Percentiles rank a stretch among this genome's conserved stretches.
phyloP scores from a whole-genome alignment of 30 jellyfish, hydroid and myxozoan genomes.

The Calvadosia cruxmelitensis region DNA sequence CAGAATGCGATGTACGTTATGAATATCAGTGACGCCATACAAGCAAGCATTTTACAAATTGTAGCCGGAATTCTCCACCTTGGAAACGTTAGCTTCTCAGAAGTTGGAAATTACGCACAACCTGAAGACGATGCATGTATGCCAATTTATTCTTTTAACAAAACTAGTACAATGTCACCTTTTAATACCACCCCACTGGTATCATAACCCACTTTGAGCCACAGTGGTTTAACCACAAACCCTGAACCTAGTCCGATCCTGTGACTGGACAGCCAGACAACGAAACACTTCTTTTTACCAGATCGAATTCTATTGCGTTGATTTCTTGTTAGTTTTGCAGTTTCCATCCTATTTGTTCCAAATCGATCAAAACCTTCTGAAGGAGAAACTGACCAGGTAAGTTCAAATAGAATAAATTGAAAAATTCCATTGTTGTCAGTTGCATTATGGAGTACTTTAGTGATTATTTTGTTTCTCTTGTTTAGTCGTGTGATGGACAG shows the following conservation, averaged over 20 bases:
- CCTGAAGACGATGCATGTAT: conserved; percentile 91
- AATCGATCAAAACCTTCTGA: conserved; percentile 34
- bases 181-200: no score
- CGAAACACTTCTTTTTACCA: no score
- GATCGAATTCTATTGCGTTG: no score
- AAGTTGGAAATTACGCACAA: conserved; percentile 94
- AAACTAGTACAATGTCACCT: no score
- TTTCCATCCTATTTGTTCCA: conserved; percentile 77
- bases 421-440: background rate
- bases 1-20: conserved; percentile 95
- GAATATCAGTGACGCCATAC: conserved; percentile 68
- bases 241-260: no score
- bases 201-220: no score
- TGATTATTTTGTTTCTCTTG: background rate
- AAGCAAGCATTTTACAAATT: conserved; percentile 65
- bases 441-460: background rate
- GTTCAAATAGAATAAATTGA: no score
- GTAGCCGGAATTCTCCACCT: conserved; percentile 94
- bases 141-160: no score
- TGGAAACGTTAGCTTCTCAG: conserved; percentile 76
- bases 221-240: no score
- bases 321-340: conserved; percentile 60
- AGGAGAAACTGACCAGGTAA: conserved; percentile 81
- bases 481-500: conserved; percentile 94
- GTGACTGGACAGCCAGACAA: no score